Conservation (phyloP, 2,888 invertebrate genomes). For the Agriotes lineatus region DNA sequence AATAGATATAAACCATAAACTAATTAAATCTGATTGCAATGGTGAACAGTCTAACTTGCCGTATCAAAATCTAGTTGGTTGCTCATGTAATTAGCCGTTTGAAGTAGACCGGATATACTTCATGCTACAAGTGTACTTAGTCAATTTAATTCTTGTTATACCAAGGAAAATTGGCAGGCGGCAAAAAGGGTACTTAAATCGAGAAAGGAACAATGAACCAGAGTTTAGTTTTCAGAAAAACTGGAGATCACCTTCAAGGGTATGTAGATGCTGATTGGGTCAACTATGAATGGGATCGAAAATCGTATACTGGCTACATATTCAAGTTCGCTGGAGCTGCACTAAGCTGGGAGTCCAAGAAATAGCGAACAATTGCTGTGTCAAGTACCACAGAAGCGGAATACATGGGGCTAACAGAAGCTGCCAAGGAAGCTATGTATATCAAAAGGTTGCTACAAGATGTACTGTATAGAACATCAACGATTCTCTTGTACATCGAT, state of each 20-base stretch:
- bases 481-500: background rate
- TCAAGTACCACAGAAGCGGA: conserved; percentile 55
- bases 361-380: background rate
- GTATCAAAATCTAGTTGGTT: conserved; percentile 36
- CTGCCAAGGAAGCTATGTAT: background rate
- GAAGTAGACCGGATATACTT: conserved; percentile 43
- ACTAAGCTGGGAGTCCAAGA: background rate
- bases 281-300: background rate
- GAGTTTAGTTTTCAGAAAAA: background rate
- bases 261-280: background rate
- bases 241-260: background rate
- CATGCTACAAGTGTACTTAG: conserved; percentile 43
- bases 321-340: background rate
- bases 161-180: conserved; percentile 40
- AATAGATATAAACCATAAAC: conserved; percentile 37
- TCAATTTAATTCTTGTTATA: conserved; percentile 23
- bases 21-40: background rate
- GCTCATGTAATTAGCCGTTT: conserved; percentile 41
- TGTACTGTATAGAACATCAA: background rate
- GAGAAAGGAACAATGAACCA: conserved; percentile 38
- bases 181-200: conserved; percentile 45
- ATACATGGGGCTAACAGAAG: conserved; percentile 50
- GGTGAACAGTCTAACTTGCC: conserved; percentile 17
- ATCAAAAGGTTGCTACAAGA: background rate
- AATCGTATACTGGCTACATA: background rate